Conservation (phyloP, 2,888 invertebrate species). For the Pterostichus madidus region DNA sequence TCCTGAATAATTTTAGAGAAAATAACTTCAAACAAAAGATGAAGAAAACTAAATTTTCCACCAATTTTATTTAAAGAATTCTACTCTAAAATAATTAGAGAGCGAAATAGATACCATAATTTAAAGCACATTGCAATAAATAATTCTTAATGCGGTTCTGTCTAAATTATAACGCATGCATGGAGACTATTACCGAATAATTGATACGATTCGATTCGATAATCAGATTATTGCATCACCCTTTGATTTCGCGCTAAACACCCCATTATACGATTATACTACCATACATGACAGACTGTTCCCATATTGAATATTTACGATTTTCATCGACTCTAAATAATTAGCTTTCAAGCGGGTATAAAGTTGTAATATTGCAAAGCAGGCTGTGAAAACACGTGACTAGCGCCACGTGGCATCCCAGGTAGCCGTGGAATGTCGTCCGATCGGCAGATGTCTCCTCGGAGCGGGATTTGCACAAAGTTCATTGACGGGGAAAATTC, state of each 20-base stretch:
- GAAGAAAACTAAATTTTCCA: too few species aligned
- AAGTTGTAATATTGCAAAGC: not conserved
- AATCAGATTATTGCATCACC: slow-evolving; percentile 26
- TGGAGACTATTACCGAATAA: not conserved
- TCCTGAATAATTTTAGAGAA: too few species aligned
- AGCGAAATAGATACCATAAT: too few species aligned
- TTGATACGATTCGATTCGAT: slow-evolving; percentile 26
- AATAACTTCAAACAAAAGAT: too few species aligned
- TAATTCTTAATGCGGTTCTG: too few species aligned
- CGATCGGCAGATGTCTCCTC: slow-evolving; percentile 31
- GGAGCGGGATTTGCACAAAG: not conserved
- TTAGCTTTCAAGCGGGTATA: not conserved
- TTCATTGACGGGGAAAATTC: slow-evolving; percentile 11
- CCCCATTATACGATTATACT: not conserved
- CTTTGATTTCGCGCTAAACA: not conserved
- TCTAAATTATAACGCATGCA: not conserved
- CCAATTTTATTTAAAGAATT: too few species aligned
- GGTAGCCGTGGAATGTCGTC: slow-evolving; percentile 15
- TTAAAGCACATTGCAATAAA: too few species aligned
- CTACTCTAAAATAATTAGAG: too few species aligned
- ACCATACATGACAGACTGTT: too few species aligned
- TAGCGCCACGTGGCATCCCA: slow-evolving; percentile 24
- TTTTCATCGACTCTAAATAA: not conserved
- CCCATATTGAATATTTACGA: not conserved
- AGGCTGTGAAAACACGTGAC: slow-evolving; percentile 28